Evolutionary conservation across 2,888 invertebrate species (phyloP).

Genomic region (Pocota personata): DNA sequence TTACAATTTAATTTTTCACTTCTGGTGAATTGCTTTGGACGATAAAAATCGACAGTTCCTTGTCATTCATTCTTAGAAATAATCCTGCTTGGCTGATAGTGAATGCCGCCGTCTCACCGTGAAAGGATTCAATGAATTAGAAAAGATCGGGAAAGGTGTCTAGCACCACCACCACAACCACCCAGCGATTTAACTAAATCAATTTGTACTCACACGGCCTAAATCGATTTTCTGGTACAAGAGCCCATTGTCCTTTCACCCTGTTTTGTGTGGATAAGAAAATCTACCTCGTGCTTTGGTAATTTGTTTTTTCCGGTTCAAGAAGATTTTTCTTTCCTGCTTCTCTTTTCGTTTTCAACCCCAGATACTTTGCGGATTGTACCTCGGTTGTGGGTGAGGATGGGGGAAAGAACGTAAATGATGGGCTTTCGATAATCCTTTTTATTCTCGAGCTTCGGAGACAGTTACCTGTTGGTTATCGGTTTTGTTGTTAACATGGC

Average conservation of each 20-base stretch:
- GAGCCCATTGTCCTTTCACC: constrained; percentile 54
- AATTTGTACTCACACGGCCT: constrained; percentile 68
- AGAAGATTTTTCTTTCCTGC: constrained; percentile 1
- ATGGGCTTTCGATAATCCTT: constrained; percentile 72
- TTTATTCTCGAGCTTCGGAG: constrained; percentile 18
- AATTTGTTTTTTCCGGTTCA: constrained; percentile 60
- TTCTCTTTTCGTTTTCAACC: background rate
- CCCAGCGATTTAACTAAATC: constrained; percentile 55
- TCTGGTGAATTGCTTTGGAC: constrained; percentile 45
- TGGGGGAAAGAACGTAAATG: constrained; percentile 26
- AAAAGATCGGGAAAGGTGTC: constrained; percentile 37
- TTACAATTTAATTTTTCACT: constrained; percentile 73
- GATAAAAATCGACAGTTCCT: constrained; percentile 51
- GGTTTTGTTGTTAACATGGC: constrained; percentile 61
- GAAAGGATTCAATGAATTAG: constrained; percentile 56
- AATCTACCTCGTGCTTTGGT: constrained; percentile 54
- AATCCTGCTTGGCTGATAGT: constrained; percentile 46
- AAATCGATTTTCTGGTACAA: constrained; percentile 62
- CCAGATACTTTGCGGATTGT: constrained; percentile 36
- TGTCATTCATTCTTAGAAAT: constrained; percentile 49
- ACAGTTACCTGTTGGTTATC: constrained; percentile 69
- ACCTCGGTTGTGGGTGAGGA: constrained; percentile 11
- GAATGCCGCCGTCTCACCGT: background rate
- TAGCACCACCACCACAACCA: background rate
- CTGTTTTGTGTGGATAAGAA: constrained; percentile 41